A percentile compares a stretch with the other conserved stretches of the same genome.
Conservation (phyloP, 1,140 invertebrate genomes). For the Brachionus manjavacas region DNA sequence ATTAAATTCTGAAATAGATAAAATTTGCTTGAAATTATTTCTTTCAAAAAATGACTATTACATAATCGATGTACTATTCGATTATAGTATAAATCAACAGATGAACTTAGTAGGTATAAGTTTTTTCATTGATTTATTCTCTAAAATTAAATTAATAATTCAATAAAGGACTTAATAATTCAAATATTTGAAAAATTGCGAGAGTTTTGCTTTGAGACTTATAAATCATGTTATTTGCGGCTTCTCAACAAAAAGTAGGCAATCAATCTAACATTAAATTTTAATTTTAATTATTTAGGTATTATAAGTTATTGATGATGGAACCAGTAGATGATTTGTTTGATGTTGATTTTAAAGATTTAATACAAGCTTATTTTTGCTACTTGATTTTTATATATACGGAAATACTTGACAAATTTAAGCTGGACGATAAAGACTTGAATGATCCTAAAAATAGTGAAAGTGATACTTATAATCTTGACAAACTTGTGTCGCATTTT, state of each 20-base stretch:
- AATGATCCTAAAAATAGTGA: neutral
- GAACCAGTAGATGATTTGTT: neutral
- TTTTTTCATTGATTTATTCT: neutral
- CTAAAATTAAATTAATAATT: neutral
- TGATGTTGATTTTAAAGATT: neutral
- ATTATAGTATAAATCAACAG: slow-evolving; percentile 10
- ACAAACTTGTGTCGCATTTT: neutral
- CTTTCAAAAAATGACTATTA: neutral
- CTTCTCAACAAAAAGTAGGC: slow-evolving; percentile 2
- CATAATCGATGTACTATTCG: neutral
- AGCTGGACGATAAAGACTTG: neutral
- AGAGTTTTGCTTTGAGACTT: neutral
- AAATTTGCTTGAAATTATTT: slow-evolving; percentile 13
- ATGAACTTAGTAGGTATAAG: slow-evolving; percentile 11
- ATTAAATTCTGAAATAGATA: neutral
- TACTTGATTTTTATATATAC: neutral
- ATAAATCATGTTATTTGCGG: neutral
- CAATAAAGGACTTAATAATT: neutral
- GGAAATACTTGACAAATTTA: neutral
- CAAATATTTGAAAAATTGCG: neutral
- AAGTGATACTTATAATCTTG: neutral
- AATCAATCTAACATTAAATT: neutral
- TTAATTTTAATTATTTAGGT: neutral
- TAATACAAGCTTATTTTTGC: slow-evolving; percentile 2
- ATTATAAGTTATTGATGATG: neutral